Evolutionary conservation across 2,113 vertebrate species (phyloP).

Genomic region (Neolamprologus caudopunctatus): DNA sequence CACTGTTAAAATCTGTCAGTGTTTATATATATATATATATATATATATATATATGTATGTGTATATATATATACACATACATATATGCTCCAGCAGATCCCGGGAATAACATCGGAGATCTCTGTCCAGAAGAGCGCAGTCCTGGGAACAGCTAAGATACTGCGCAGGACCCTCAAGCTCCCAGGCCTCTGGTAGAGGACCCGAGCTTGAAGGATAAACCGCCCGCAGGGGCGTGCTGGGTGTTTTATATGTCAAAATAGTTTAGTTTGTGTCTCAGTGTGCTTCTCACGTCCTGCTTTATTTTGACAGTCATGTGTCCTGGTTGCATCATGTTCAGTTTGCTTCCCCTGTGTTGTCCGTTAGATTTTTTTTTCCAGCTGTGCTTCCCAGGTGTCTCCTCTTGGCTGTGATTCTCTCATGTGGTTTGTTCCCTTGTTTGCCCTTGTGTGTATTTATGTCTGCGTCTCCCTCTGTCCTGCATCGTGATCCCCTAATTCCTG

Average conservation of each 20-base stretch:
- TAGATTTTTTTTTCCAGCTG: not conserved
- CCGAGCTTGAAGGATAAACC: too few relatives aligned
- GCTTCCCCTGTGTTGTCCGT: not conserved
- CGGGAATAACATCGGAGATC: too few relatives aligned
- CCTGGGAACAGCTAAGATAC: too few relatives aligned
- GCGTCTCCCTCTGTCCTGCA: not conserved
- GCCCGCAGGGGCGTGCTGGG: too few relatives aligned
- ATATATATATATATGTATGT: fast-evolving
- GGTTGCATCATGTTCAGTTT: not conserved
- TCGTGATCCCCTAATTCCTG: not conserved
- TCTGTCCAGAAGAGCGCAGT: too few relatives aligned
- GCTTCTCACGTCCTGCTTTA: not conserved
- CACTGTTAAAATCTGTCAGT: not conserved
- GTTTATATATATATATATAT: fast-evolving
- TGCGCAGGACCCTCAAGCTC: too few relatives aligned
- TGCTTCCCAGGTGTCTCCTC: not conserved
- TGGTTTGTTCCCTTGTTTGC: not conserved
- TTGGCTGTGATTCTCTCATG: not conserved
- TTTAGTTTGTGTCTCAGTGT: not conserved
- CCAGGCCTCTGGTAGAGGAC: too few relatives aligned
- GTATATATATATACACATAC: fast-evolving
- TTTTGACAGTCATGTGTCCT: not conserved
- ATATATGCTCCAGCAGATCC: fast-evolving
- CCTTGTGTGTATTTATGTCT: not conserved
- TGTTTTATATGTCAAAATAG: too few relatives aligned